Percentiles rank a stretch among this genome's conserved stretches.
These are phyloP conservation scores for Cerceris rybyensis DNA, from an alignment of 2,888 invertebrate genomes.

Conservation along the genomic window DNA sequence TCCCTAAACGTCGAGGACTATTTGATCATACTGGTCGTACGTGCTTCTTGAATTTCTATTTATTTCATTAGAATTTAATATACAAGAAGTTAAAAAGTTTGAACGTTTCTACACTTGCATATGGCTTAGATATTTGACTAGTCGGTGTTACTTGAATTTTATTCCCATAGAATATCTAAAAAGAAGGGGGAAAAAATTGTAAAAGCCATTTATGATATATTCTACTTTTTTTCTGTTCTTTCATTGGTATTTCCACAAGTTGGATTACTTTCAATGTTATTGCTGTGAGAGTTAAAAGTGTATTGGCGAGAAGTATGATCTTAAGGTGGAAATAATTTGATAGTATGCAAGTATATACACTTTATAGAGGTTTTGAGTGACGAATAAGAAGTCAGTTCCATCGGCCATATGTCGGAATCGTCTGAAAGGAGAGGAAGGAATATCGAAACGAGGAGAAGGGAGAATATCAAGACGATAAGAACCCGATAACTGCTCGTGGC, in stretches of 20 bases:
- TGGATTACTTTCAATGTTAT: too few species aligned
- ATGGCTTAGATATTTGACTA: too few species aligned
- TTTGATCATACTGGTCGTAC: not conserved
- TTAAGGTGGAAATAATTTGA: not conserved
- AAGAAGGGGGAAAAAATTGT: too few species aligned
- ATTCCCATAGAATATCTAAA: too few species aligned
- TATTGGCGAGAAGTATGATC: not conserved
- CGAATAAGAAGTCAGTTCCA: not conserved
- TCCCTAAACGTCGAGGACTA: not conserved
- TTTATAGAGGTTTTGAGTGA: not conserved
- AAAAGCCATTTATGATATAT: too few species aligned
- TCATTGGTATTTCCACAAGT: too few species aligned
- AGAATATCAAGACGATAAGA: constrained; percentile 60
- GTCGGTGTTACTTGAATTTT: too few species aligned
- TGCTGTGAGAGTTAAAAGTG: too few species aligned
- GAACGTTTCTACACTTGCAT: too few species aligned
- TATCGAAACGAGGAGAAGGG: constrained; percentile 5
- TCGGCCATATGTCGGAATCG: not conserved
- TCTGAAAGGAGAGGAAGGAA: constrained; percentile 7
- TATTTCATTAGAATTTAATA: too few species aligned
- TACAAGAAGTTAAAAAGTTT: too few species aligned
- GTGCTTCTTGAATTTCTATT: not conserved
- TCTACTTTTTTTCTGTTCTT: too few species aligned
- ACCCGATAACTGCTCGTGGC: constrained; percentile 55
- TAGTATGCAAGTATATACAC: not conserved